Conservation (phyloP, 2,888 invertebrate genomes). For the Tetropium fuscum region DNA sequence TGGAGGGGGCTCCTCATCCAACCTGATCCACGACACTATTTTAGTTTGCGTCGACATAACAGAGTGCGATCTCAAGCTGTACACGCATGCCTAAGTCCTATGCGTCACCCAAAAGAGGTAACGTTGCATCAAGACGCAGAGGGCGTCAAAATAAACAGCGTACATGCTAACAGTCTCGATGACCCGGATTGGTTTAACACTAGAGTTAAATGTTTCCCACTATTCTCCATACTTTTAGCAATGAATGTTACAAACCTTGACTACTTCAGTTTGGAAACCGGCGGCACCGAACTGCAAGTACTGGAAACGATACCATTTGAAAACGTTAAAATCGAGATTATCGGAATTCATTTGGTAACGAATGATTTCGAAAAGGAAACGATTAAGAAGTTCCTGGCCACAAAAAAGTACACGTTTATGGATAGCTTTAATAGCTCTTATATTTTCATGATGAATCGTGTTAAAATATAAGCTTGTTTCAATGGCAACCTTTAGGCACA, state of each 20-base stretch:
- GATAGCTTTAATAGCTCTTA: slow-evolving; percentile 60
- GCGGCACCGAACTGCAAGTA: slow-evolving; percentile 69
- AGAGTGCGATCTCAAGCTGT: slow-evolving; percentile 73
- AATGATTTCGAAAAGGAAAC: slow-evolving; percentile 60
- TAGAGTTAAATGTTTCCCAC: slow-evolving; percentile 86
- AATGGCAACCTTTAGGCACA: not conserved
- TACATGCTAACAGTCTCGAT: slow-evolving; percentile 70
- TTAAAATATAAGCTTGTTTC: slow-evolving; percentile 45
- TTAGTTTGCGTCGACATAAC: slow-evolving; percentile 72
- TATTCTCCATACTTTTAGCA: slow-evolving; percentile 84
- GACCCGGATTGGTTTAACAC: slow-evolving; percentile 74
- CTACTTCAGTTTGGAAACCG: slow-evolving; percentile 77
- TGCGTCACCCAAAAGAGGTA: slow-evolving; percentile 77
- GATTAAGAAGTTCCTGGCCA: slow-evolving; percentile 61
- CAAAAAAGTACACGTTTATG: slow-evolving; percentile 61
- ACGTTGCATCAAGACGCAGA: slow-evolving; percentile 63
- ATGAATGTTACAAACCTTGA: slow-evolving; percentile 78
- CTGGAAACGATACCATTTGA: slow-evolving; percentile 72
- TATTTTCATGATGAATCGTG: slow-evolving; percentile 57
- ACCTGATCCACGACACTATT: slow-evolving; percentile 83
- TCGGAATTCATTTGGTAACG: slow-evolving; percentile 61
- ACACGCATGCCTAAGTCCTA: slow-evolving; percentile 85
- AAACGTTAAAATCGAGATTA: slow-evolving; percentile 65
- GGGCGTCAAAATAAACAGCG: slow-evolving; percentile 64
- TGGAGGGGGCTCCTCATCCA: slow-evolving; percentile 84